phyloP scores from a whole-genome alignment of 2,888 invertebrate species.

The Melanostoma mellinum region DNA sequence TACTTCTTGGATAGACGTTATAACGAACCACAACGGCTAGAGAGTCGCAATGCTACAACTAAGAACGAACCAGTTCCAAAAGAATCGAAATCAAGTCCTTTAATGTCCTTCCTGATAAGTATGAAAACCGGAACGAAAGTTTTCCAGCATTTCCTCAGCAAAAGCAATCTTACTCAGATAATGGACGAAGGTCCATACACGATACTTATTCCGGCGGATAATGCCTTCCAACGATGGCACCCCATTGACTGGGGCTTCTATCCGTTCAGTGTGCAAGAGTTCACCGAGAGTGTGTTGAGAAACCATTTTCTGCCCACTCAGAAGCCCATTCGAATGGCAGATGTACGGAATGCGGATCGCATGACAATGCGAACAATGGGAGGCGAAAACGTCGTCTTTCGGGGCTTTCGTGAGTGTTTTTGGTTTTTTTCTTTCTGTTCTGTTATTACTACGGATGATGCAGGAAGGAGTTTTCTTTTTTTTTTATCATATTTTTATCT shows the following conservation, averaged over 20 bases:
- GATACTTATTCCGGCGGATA: constrained; percentile 86
- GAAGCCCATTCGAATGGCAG: constrained; percentile 83
- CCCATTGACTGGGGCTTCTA: constrained; percentile 88
- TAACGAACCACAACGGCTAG: constrained; percentile 81
- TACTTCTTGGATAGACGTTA: constrained; percentile 76
- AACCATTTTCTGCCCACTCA: constrained; percentile 85
- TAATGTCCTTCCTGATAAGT: constrained; percentile 83
- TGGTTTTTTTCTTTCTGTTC: too few relatives aligned
- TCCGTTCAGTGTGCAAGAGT: constrained; percentile 86
- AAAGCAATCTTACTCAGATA: constrained; percentile 85
- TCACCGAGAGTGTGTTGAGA: constrained; percentile 85
- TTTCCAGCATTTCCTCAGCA: constrained; percentile 85
- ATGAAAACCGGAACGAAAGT: constrained; percentile 86
- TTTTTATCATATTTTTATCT: background rate
- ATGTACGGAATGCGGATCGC: constrained; percentile 83
- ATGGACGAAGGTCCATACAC: constrained; percentile 84
- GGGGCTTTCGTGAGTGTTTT: constrained; percentile 84
- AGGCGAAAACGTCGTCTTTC: constrained; percentile 84
- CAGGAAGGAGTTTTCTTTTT: constrained; percentile 12
- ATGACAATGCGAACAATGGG: constrained; percentile 84
- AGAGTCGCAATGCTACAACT: constrained; percentile 80
- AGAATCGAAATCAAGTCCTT: constrained; percentile 80
- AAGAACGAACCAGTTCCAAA: constrained; percentile 81
- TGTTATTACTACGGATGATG: background rate
- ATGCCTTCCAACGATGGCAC: constrained; percentile 87